A percentile compares a stretch with the other conserved stretches of the same genome.
Conservation (phyloP, 2,797 vertebrate species). For the Parambassis ranga region DNA sequence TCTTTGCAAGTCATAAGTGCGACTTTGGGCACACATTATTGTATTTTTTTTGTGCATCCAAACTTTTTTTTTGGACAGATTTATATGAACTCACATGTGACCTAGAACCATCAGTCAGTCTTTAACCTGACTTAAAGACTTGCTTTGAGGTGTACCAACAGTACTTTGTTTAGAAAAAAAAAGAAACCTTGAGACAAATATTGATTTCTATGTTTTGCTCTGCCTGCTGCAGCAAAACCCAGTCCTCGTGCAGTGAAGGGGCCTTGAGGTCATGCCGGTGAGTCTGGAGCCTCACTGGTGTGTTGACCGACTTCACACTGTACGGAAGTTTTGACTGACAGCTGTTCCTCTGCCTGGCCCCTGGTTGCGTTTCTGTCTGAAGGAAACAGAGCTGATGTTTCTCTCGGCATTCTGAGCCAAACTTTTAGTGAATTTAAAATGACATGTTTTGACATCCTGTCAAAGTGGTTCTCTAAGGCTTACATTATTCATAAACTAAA, state of each 20-base stretch:
- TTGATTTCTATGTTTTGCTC: neutral
- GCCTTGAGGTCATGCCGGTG: neutral
- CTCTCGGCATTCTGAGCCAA: neutral
- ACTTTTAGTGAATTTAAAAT: neutral
- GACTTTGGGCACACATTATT: no score
- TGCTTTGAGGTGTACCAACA: neutral
- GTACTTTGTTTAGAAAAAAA: no score
- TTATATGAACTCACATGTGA: no score
- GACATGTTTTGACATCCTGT: conserved; percentile 35
- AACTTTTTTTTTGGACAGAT: no score
- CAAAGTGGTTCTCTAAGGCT: neutral
- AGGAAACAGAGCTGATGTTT: neutral
- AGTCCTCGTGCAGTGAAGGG: no score
- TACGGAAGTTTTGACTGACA: conserved; percentile 1
- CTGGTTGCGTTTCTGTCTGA: neutral
- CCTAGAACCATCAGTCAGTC: no score
- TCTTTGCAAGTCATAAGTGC: no score
- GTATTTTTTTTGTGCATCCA: no score
- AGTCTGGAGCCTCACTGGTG: neutral
- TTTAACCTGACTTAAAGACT: neutral
- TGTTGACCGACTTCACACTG: neutral
- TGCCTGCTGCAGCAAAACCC: neutral
- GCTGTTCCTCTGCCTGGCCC: neutral
- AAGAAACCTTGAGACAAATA: no score
- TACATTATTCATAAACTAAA: conserved; percentile 22